Base-by-base conservation (phyloP, 2,113 vertebrate genomes). In the Psilopsiagon aymara region DNA sequence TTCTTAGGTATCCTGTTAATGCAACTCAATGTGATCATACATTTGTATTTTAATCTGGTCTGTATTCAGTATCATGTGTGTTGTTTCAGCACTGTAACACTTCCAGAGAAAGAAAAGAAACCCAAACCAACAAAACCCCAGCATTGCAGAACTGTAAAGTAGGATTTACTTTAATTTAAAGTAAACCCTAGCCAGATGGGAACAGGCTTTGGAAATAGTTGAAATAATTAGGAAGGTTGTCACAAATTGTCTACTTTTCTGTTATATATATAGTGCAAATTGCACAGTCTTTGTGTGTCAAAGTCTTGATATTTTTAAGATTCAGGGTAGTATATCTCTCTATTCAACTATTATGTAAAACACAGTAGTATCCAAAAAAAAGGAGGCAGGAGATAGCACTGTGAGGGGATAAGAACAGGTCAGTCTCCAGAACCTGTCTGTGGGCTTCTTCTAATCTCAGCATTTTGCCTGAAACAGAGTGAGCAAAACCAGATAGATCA, bases 81-180 rank as follows among this genome's bases (percentile, higher is more conserved):
- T 63, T 33, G 51, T 80, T 94, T 55, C 44, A 92, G 31, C 23
- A 71, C 41, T 59, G 52, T 78, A 68, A 43, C 37, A 51, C 94
- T 95, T 97, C 77, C 37, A 89, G 37, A 86, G 37, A 19, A 69
- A 92, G 70, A 18, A 90, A 74, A 67, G n/a, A 35, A 63, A 21
- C 7, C 31, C 14, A 49, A 70, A 14, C 12, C 25, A 37, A 17
- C 10, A 63, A 77, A n/a, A 7, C 66, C 66, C 46, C 46, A 66
- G 35, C 59, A 89, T 66, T 47, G 24, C 60, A 31, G 25, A 93
- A 84, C 43, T 44, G 63, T 74, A 78, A 84, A 49, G 35, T 68
- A 31, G 18, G 57, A 24, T 79, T 83, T 85, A 15, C 79, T 96
- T 92, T 92, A 94, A 95, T 92, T 96, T 82, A 93, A 93, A 95